Evolutionary conservation across 2,113 vertebrate genomes (phyloP).

Genomic region (Megaceryle maxima): DNA sequence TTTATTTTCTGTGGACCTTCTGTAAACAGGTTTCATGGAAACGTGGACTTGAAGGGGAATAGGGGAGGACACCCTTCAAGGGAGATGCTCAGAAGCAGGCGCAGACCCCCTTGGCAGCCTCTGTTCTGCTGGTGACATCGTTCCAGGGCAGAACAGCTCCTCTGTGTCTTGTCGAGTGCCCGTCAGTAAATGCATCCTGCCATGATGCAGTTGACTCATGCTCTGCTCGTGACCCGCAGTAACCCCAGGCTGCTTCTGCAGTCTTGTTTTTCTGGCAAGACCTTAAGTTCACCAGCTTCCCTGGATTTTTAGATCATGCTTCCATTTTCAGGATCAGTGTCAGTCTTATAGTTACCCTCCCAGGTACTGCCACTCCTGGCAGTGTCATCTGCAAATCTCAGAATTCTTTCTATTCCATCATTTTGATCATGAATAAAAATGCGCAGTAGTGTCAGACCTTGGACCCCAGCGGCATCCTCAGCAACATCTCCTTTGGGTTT

Average conservation of each 20-base stretch:
- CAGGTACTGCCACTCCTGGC: neutral
- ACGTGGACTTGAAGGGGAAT: neutral
- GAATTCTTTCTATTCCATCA: neutral
- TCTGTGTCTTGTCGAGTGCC: fast-evolving
- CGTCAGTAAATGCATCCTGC: fast-evolving
- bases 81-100: neutral
- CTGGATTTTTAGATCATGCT: fast-evolving
- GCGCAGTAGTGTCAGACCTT: neutral
- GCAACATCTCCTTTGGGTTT: neutral
- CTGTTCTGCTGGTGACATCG: fast-evolving
- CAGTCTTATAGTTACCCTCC: neutral
- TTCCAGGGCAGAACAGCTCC: neutral
- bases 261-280: neutral
- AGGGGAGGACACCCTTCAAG: neutral
- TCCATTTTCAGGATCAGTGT: fast-evolving
- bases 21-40: neutral
- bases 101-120: fast-evolving
- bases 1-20: neutral
- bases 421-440: neutral
- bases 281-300: neutral
- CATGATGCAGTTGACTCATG: fast-evolving
- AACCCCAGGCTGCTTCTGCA: neutral
- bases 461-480: neutral
- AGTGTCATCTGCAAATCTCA: neutral
- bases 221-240: fast-evolving